Percentiles rank a stretch among this genome's conserved stretches.
These are phyloP conservation scores for Papilio demoleus DNA, from an alignment of 2,888 invertebrate species.

Conservation along the genomic window DNA sequence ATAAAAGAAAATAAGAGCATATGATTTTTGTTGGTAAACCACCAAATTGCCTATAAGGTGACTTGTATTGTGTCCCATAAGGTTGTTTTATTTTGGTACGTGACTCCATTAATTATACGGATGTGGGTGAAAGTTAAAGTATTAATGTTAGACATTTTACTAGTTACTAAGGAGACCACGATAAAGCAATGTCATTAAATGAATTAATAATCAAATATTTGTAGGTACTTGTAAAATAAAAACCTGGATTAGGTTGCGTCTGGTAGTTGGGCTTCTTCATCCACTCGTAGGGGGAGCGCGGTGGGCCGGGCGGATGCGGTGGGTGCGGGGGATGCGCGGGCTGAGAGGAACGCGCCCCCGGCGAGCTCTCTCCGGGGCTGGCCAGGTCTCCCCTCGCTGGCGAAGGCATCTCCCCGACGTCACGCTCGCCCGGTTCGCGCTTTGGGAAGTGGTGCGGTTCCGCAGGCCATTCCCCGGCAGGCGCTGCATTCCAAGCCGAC, in stretches of 20 bases:
- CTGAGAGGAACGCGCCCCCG: constrained; percentile 77
- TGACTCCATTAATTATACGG: not conserved
- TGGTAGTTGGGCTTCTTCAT: constrained; percentile 95
- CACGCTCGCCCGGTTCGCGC: constrained; percentile 73
- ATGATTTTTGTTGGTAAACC: not conserved
- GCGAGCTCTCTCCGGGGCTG: constrained; percentile 81
- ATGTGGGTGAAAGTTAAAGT: not conserved
- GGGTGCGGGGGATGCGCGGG: constrained; percentile 82
- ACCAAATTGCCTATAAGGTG: not conserved
- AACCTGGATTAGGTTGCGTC: constrained; percentile 93
- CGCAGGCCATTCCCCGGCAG: constrained; percentile 77
- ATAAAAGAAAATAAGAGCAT: not conserved
- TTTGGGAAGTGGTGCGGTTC: constrained; percentile 78
- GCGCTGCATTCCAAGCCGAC: constrained; percentile 81
- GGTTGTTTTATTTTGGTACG: not conserved
- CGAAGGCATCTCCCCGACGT: constrained; percentile 75
- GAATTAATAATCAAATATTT: constrained; percentile 34
- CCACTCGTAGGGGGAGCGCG: constrained; percentile 94
- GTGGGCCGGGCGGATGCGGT: constrained; percentile 86
- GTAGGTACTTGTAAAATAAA: constrained; percentile 56
- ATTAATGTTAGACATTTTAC: not conserved
- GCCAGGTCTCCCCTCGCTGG: constrained; percentile 81
- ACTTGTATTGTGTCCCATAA: not conserved
- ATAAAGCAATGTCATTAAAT: constrained; percentile 7
- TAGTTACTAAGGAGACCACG: not conserved